Evolutionary conservation across 2,888 invertebrate genomes (phyloP), one percentile per base, ranked within the genome.

Genomic region (Polydrusus tereticollis): DNA sequence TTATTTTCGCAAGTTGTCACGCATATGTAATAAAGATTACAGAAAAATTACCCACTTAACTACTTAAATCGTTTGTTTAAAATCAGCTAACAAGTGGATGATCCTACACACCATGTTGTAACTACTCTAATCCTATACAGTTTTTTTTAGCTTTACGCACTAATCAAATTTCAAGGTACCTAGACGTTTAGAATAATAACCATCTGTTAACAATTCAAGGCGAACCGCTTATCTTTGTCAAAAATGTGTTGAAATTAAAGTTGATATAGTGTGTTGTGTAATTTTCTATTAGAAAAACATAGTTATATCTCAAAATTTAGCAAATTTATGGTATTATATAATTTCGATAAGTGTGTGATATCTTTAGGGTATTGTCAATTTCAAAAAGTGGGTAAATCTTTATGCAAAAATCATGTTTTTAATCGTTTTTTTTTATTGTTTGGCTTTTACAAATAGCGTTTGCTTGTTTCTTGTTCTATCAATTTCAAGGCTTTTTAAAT

Each of bases 151-250:
- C 29, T 55, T 29, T 16, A 55, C 52, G 52, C 29, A 55, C 52
- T 55, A 55, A 55, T 29, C 52, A 55, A 55, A 55, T 55, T 55
- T 55, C 52, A 55, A 55, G 52, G 52, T 55, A n/a, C n/a, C n/a
- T n/a, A 29, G 29, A 16, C 16, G 14, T 55, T 29, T 16, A 16
- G 52, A 55, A 55, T 55, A 55, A 55, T 55, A 55, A 55, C 29
- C 52, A 55, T 55, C 52, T 55, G 52, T 26, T 55, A 29, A 26
- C 29, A 29, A 18, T 50, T 55, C 52, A 55, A 55, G 52, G 52
- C 23, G 21, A 55, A 26, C 52, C 5, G 52, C 52, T 29, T 55
- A 55, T 55, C 52, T 55, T 55, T 55, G 52, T 55, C 52, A 55
- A 55, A 55, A 52, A 45, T 21, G 29, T 29, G 52, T 29, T 29